Evolutionary conservation across 2,888 invertebrate genomes (phyloP).

Genomic region (Notodonta dromedarius): DNA sequence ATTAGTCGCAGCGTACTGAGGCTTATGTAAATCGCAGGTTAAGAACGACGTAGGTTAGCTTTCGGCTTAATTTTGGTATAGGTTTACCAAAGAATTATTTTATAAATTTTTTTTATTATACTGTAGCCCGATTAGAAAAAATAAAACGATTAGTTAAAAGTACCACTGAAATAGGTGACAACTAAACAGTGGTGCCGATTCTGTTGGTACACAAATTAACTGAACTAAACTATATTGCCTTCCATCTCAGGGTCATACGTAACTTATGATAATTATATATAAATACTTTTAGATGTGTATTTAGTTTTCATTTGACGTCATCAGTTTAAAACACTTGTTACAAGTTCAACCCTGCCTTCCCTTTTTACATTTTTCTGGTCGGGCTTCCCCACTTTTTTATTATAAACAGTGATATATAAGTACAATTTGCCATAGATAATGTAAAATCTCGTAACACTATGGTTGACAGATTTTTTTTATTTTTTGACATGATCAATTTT

Average conservation of each 20-base stretch:
- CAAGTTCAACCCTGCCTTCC: too few species aligned
- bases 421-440: constrained; percentile 65
- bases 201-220: too few species aligned
- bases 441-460: constrained; percentile 44
- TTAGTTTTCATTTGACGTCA: too few species aligned
- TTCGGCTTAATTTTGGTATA: constrained; percentile 46
- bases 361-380: neutral
- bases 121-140: constrained; percentile 3
- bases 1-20: constrained; percentile 27
- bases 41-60: constrained; percentile 35
- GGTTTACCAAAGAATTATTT: constrained; percentile 59
- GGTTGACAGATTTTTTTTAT: constrained; percentile 44
- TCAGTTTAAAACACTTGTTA: too few species aligned
- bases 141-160: neutral
- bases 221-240: too few species aligned
- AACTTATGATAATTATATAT: too few species aligned
- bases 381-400: constrained; percentile 12
- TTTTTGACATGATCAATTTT: constrained; percentile 40
- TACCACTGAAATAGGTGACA: too few species aligned
- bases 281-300: too few species aligned
- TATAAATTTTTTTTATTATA: constrained; percentile 17
- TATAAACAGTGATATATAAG: constrained; percentile 60
- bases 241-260: too few species aligned
- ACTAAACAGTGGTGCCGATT: too few species aligned
- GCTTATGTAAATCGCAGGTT: constrained; percentile 21